These are phyloP conservation scores for Microvelia longipes DNA, from an alignment of 1,140 invertebrate species.

Conservation along the genomic window DNA sequence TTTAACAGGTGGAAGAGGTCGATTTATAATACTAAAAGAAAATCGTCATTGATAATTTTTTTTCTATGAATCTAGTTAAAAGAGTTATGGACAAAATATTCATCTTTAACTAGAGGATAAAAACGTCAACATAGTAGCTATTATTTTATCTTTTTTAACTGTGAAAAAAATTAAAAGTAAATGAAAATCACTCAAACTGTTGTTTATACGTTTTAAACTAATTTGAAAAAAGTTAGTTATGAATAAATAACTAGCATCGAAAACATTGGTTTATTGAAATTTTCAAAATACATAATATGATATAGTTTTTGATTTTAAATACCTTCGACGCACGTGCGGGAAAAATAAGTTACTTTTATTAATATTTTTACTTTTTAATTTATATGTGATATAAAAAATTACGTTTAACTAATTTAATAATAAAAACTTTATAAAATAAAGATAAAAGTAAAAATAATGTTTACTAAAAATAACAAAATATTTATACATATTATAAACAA, in stretches of 20 bases:
- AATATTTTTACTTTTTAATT: neutral
- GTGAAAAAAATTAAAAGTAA: neutral
- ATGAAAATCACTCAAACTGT: neutral
- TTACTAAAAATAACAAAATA: neutral
- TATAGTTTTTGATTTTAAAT: neutral
- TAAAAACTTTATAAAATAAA: neutral
- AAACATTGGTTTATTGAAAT: neutral
- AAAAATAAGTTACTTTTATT: neutral
- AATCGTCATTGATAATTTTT: neutral
- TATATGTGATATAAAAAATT: neutral
- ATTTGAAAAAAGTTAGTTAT: neutral
- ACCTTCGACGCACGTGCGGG: neutral
- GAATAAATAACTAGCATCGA: neutral
- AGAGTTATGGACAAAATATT: too few species aligned
- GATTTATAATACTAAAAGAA: neutral
- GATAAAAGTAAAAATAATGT: neutral
- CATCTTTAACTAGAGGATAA: neutral
- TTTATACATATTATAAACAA: neutral
- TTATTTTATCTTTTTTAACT: neutral
- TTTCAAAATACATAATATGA: neutral
- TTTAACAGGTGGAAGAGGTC: neutral
- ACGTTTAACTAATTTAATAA: neutral
- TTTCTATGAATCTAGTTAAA: neutral
- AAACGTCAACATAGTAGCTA: neutral
- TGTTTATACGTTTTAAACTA: neutral